Percentiles rank a stretch among this genome's conserved stretches.
phyloP scores from a whole-genome alignment of 2,113 vertebrate genomes.

The Meles meles region DNA sequence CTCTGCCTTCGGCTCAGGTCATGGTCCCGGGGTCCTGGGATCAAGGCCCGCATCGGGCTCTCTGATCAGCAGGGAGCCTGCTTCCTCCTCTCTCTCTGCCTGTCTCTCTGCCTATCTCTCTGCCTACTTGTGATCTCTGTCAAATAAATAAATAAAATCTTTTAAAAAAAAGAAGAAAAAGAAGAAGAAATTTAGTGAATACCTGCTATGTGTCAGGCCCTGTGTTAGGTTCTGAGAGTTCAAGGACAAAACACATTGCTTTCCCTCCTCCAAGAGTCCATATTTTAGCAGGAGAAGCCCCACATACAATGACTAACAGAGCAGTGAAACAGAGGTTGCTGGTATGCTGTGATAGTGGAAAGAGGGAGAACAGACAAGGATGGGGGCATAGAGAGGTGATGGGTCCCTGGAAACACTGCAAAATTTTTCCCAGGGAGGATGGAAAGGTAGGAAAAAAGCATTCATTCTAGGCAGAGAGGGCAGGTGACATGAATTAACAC shows the following conservation, averaged over 20 bases:
- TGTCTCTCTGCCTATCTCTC: no score
- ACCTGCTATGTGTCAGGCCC: neutral
- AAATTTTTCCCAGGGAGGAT: neutral
- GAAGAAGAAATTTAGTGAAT: neutral
- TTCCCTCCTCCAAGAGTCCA: neutral
- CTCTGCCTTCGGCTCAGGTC: no score
- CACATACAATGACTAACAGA: neutral
- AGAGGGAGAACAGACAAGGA: neutral
- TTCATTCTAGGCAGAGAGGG: neutral
- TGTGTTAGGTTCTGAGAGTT: neutral
- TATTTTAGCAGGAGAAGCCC: neutral
- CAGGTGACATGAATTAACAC: neutral
- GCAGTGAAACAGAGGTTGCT: neutral
- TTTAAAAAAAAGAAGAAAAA: no score
- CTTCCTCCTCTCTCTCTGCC: no score
- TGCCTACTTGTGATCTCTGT: no score
- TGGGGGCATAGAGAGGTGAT: neutral
- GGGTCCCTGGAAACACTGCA: neutral
- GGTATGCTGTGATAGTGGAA: neutral
- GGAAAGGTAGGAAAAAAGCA: neutral
- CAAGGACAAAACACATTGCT: neutral
- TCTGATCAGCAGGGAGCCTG: no score
- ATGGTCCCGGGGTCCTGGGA: no score
- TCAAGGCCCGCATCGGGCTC: no score
- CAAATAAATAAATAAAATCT: no score